Evolutionary conservation across 2,888 invertebrate species (phyloP).

Genomic region (Drosophila meridionalis): DNA sequence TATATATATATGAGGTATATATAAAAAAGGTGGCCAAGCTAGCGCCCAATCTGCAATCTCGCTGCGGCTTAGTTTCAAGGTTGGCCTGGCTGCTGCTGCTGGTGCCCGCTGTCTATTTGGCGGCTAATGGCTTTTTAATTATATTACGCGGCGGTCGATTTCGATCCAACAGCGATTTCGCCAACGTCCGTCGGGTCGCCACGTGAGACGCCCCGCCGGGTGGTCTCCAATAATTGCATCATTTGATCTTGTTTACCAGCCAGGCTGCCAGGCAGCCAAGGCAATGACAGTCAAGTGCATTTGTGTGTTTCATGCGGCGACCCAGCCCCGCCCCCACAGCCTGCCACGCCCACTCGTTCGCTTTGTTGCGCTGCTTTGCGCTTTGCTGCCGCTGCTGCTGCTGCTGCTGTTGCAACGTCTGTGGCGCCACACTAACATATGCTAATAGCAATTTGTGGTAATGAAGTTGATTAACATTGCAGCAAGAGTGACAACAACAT

Average conservation of each 20-base stretch:
- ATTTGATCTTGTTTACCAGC: conserved; percentile 66
- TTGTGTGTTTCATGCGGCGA: conserved; percentile 33
- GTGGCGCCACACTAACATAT: conserved; percentile 75
- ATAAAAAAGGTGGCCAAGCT: conserved; percentile 17
- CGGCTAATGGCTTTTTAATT: conserved; percentile 78
- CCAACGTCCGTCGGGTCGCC: conserved; percentile 12
- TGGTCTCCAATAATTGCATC: conserved; percentile 70
- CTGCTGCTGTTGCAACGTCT: conserved; percentile 35
- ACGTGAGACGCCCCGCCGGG: conserved; percentile 16
- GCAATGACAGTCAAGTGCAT: conserved; percentile 61
- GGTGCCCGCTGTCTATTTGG: conserved; percentile 50
- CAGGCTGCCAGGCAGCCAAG: conserved; percentile 16
- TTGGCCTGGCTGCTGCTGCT: conserved; percentile 28
- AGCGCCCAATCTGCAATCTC: conserved; percentile 6
- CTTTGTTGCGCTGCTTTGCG: conserved; percentile 11
- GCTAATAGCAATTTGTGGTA: conserved; percentile 82
- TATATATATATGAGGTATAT: not conserved
- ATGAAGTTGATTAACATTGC: conserved; percentile 81
- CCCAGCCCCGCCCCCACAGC: not conserved
- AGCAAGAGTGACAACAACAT: conserved; percentile 78
- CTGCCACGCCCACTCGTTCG: not conserved
- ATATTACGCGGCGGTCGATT: conserved; percentile 72
- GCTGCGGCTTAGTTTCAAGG: conserved; percentile 59
- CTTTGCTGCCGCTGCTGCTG: conserved; percentile 8
- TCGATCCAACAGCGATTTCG: conserved; percentile 50